Conservation (phyloP, 2,888 invertebrate species). For the Chromoteleia sp. region DNA sequence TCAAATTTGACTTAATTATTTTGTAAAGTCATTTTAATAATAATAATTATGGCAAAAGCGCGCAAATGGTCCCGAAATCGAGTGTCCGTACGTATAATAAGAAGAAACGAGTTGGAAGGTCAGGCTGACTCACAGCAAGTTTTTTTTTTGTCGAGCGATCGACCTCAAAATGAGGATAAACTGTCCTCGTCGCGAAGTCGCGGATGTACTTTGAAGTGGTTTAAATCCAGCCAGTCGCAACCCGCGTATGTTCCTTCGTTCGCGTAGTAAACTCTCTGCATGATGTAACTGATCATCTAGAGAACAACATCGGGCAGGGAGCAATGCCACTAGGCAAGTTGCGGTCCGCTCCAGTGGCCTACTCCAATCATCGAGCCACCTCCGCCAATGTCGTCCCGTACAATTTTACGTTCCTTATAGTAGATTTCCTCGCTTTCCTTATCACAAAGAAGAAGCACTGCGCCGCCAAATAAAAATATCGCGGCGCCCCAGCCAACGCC, state of each 20-base stretch:
- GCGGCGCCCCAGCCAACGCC: slow-evolving; percentile 99
- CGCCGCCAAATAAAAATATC: slow-evolving; percentile 97
- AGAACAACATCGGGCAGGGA: slow-evolving; percentile 89
- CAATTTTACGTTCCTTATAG: slow-evolving; percentile 98
- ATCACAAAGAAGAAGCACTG: slow-evolving; percentile 96
- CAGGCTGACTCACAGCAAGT: slow-evolving; percentile 44
- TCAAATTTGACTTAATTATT: not conserved
- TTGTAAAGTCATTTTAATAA: not conserved
- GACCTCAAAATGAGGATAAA: slow-evolving; percentile 23
- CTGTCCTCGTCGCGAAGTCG: slow-evolving; percentile 65
- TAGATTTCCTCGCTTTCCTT: slow-evolving; percentile 99
- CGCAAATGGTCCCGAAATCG: slow-evolving; percentile 73
- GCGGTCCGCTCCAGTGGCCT: slow-evolving; percentile 82
- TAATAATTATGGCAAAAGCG: slow-evolving; percentile 42
- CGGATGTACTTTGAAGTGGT: slow-evolving; percentile 50
- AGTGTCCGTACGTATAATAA: slow-evolving; percentile 62
- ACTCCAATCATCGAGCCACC: slow-evolving; percentile 83
- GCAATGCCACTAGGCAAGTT: slow-evolving; percentile 88
- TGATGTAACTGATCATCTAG: slow-evolving; percentile 80
- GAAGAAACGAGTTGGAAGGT: slow-evolving; percentile 63
- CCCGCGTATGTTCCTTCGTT: slow-evolving; percentile 71
- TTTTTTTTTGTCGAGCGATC: slow-evolving; percentile 35
- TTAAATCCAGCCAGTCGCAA: slow-evolving; percentile 65
- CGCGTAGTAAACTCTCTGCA: slow-evolving; percentile 64
- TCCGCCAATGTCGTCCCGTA: slow-evolving; percentile 86